phyloP scores from a whole-genome alignment of 2,797 vertebrate genomes.

The Tadarida brasiliensis region DNA sequence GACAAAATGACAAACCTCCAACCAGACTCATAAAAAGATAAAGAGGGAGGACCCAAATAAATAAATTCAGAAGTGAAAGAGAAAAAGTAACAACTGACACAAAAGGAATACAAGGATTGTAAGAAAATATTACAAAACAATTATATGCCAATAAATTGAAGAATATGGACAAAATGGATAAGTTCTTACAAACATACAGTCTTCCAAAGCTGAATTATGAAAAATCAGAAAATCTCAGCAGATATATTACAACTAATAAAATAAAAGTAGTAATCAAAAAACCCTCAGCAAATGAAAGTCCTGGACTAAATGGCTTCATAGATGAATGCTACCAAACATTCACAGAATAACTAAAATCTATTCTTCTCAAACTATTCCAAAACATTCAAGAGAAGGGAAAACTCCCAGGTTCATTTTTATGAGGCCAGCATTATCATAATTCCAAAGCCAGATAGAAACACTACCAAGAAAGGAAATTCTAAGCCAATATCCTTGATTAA shows the following conservation, averaged over 20 bases:
- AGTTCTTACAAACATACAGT: neutral
- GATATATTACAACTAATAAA: neutral
- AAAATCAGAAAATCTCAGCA: neutral
- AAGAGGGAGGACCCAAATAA: neutral
- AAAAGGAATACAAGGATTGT: neutral
- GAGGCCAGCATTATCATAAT: neutral
- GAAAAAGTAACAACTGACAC: neutral
- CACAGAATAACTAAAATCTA: no score
- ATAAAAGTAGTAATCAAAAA: neutral
- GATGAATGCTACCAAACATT: neutral
- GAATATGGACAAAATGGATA: neutral
- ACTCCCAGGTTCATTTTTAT: neutral
- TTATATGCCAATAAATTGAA: neutral
- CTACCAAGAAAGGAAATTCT: no score
- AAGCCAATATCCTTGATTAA: no score
- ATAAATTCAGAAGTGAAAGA: neutral
- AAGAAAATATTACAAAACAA: neutral
- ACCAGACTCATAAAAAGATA: neutral
- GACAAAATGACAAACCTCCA: neutral
- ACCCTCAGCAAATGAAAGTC: neutral
- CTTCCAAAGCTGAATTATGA: neutral
- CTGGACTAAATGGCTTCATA: neutral
- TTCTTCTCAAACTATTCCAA: no score
- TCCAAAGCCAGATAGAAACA: no score
- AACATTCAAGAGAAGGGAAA: no score